Percentiles rank a stretch among this genome's conserved stretches.
These are phyloP conservation scores for Holcopasites calliopsidis DNA, from an alignment of 1,140 invertebrate genomes.

Conservation along the genomic window DNA sequence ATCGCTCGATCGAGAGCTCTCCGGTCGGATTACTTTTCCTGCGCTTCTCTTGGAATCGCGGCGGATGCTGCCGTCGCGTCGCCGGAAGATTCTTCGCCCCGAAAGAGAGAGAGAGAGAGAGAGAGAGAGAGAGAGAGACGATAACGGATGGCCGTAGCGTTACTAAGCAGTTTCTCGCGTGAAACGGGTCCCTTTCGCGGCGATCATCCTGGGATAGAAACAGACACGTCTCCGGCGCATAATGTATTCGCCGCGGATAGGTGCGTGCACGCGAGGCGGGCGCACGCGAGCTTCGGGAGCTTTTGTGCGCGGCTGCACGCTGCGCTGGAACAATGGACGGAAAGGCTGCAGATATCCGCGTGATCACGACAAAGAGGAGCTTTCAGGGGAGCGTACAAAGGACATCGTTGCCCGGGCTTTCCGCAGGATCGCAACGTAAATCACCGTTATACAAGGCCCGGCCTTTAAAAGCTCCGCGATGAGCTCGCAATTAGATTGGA, in stretches of 20 bases:
- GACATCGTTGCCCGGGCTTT: constrained; percentile 35
- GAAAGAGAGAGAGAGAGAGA: too few relatives aligned
- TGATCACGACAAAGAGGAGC: constrained; percentile 60
- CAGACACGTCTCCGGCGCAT: constrained; percentile 20
- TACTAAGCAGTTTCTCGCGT: constrained; percentile 42
- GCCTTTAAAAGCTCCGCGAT: constrained; percentile 45
- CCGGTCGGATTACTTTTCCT: background rate
- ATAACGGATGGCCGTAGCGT: constrained; percentile 38
- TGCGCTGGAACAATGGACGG: constrained; percentile 57
- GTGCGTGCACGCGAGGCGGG: constrained; percentile 34
- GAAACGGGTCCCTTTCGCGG: background rate
- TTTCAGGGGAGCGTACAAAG: constrained; percentile 52
- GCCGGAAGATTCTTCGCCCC: background rate
- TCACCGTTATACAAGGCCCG: constrained; percentile 54
- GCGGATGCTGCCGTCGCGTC: too few relatives aligned
- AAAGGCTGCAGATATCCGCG: constrained; percentile 55
- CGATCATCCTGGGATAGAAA: constrained; percentile 10
- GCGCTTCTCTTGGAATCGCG: background rate
- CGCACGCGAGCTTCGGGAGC: background rate
- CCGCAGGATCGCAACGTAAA: constrained; percentile 52
- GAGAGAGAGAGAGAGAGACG: too few relatives aligned
- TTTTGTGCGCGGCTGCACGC: constrained; percentile 33
- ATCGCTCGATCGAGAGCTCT: background rate
- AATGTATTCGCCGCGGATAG: constrained; percentile 41
- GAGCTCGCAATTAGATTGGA: constrained; percentile 59